Percentiles rank a stretch among this genome's conserved stretches.
Conservation (phyloP, 2,113 vertebrate genomes). For the Oreocharis arfaki region DNA sequence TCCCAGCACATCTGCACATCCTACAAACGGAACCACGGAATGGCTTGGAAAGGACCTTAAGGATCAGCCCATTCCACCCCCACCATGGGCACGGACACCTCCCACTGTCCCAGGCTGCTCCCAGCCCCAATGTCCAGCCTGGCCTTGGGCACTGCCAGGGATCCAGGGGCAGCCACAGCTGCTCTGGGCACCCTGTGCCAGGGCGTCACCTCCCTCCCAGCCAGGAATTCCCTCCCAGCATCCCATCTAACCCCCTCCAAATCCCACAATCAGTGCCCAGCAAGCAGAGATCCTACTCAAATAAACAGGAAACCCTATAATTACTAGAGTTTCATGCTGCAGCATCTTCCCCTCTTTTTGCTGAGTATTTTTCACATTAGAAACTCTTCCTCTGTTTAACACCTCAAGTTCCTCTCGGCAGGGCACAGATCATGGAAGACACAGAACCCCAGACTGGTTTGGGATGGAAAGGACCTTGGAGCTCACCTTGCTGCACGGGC, state of each 20-base stretch:
- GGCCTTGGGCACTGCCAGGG: neutral
- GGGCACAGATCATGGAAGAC: neutral
- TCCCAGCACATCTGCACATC: neutral
- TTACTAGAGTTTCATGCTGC: neutral
- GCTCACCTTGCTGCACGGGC: accelerated
- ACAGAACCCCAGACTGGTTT: no score
- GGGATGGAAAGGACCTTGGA: neutral
- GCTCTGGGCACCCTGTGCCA: neutral
- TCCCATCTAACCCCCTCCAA: neutral
- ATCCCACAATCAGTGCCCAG: no score
- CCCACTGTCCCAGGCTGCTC: neutral
- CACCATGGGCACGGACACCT: neutral
- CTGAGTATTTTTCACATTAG: accelerated
- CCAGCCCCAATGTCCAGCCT: neutral
- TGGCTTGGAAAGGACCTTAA: neutral
- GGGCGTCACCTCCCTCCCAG: neutral
- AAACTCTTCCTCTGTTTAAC: neutral
- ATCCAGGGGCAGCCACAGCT: neutral
- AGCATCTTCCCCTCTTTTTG: neutral
- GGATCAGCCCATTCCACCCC: accelerated
- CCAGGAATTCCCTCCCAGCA: neutral
- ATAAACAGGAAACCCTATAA: accelerated
- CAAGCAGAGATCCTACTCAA: neutral
- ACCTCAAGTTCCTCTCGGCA: neutral
- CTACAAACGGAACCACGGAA: neutral